Evolutionary conservation across 2,797 vertebrate species (phyloP).

Genomic region (Acanthurus tractus): DNA sequence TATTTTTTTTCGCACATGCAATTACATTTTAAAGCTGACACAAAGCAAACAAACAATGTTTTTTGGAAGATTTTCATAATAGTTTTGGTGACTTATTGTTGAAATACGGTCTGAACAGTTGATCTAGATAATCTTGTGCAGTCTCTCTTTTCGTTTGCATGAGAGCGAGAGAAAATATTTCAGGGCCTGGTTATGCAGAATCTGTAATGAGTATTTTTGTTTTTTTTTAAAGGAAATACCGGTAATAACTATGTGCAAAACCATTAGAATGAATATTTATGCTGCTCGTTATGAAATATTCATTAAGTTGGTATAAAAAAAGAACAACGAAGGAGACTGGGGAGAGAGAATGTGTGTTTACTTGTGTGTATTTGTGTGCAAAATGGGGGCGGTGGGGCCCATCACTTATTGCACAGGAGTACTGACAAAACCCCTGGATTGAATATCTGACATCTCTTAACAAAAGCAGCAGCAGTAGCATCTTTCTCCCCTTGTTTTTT

Average conservation of each 20-base stretch:
- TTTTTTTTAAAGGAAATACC: conserved; percentile 88
- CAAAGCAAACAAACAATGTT: conserved; percentile 35
- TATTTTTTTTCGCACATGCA: conserved; percentile 45
- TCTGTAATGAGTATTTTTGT: conserved; percentile 97
- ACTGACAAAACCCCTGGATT: conserved; percentile 92
- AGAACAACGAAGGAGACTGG: conserved; percentile 72
- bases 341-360: conserved; percentile 68
- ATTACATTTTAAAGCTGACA: conserved; percentile 37
- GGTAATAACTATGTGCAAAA: conserved; percentile 97
- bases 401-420: conserved; percentile 80
- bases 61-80: conserved; percentile 35
- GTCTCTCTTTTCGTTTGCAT: conserved; percentile 42
- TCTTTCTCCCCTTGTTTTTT: conserved; percentile 86
- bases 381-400: conserved; percentile 72
- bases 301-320: conserved; percentile 90
- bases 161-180: conserved; percentile 76
- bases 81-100: conserved; percentile 44
- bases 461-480: conserved; percentile 84
- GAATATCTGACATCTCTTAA: conserved; percentile 95
- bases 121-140: conserved; percentile 67
- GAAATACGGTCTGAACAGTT: conserved; percentile 55
- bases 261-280: conserved; percentile 99
- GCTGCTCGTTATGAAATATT: conserved; percentile 97
- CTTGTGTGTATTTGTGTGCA: conserved; percentile 74
- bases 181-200: conserved; percentile 90